Evolutionary conservation across 2,888 invertebrate genomes (phyloP).

Genomic region (Dryococelus australis): DNA sequence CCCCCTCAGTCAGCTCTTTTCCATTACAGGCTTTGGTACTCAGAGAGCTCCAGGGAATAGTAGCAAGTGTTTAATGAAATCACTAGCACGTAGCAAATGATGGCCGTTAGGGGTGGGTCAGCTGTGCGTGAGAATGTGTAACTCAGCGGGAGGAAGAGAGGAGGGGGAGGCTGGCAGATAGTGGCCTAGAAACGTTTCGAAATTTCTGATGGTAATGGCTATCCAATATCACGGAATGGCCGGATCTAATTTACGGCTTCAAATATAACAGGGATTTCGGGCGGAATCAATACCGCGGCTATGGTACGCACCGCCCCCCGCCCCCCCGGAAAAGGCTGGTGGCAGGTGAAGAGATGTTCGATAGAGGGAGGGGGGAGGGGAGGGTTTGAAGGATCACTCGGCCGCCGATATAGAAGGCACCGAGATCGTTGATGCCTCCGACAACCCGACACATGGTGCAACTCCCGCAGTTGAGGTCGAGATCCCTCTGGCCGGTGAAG

Average conservation of each 20-base stretch:
- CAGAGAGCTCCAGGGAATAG: background rate
- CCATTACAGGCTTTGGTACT: background rate
- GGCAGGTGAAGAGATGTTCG: too few relatives aligned
- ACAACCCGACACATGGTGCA: too few relatives aligned
- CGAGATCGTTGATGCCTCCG: too few relatives aligned
- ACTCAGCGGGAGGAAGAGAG: background rate
- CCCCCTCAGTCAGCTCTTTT: background rate
- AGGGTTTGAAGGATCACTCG: too few relatives aligned
- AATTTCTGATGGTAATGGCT: conserved; percentile 11
- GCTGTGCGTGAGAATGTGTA: background rate
- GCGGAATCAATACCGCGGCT: conserved; percentile 1
- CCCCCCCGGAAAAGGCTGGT: background rate
- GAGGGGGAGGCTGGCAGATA: background rate
- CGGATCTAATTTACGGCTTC: conserved; percentile 5
- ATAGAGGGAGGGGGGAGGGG: background rate
- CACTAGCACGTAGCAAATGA: background rate
- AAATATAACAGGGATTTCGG: background rate
- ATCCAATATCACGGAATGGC: conserved; percentile 10
- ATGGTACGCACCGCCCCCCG: background rate
- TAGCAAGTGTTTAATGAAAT: background rate
- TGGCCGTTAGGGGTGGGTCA: background rate
- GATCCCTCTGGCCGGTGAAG: too few relatives aligned
- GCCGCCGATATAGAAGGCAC: too few relatives aligned
- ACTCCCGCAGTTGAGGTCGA: too few relatives aligned
- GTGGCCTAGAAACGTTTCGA: background rate